Base-by-base conservation (phyloP, 2,888 invertebrate species). In the Carterocephalus palaemon region DNA sequence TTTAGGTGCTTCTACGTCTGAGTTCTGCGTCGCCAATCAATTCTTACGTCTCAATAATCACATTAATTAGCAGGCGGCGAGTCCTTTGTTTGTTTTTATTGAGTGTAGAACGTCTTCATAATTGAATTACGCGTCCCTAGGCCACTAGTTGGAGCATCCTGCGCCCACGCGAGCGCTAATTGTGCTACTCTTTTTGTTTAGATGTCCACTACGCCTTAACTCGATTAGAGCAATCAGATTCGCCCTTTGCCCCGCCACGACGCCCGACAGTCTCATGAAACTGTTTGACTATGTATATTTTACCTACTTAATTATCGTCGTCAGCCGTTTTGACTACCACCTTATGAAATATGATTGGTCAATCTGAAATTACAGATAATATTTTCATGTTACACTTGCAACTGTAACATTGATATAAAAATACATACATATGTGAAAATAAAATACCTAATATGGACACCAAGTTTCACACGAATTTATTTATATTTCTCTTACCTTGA, bases 151-250 rank as follows among this genome's bases (percentile, higher is more conserved):
- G 60, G 54, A 68, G 73, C 76, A 67, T 74, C 74, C 71, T 71
- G 67, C 79, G 70, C 85, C 84, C 76, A 83, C 85, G 76, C 75
- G 16, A 51, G 53, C 59, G 63, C 61, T 80, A 84, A 84, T 83
- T 81, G 77, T 68, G 64, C 65, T 69, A 67, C 73, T 85, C 84
- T 82, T 85, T 82, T 84, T 85, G 81, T 83, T 84, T 79, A 68
- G 65, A 67, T 69, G 71, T 70, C 65, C 70, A 65, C 64, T 37
- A 66, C 64, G 67, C 61, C 61, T 72, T 84, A 82, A 84, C 76
- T 85, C 80, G 79, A 84, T 85, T 85, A 85, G 62, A 65, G 60
- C 83, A 85, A 85, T 85, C 85, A 80, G 71, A 75, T 68, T 59
- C 63, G 81, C 76, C 82, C 84, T 81, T 75, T 84, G 83, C 61